Conservation (phyloP, 2,888 invertebrate genomes). For the Agriopis leucophaearia region DNA sequence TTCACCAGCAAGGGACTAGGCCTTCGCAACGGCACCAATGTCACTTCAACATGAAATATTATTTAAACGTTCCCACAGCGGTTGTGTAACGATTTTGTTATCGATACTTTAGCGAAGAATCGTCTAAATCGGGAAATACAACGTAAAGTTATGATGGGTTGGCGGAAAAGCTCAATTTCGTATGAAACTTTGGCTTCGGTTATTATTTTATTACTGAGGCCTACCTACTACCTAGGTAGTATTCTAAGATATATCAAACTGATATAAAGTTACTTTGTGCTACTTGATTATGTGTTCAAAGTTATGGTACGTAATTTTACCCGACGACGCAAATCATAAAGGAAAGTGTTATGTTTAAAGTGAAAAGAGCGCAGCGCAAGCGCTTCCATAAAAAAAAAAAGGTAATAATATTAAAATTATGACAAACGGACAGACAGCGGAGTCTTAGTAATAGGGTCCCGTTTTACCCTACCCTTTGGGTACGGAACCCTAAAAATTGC, state of each 20-base stretch:
- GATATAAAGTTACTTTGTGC: slow-evolving; percentile 14
- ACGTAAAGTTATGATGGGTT: slow-evolving; percentile 25
- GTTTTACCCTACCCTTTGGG: too few relatives aligned
- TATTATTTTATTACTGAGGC: slow-evolving; percentile 17
- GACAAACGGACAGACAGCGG: too few relatives aligned
- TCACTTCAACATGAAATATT: slow-evolving; percentile 26
- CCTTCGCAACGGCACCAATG: slow-evolving; percentile 40
- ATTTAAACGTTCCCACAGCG: slow-evolving; percentile 15
- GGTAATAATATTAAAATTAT: too few relatives aligned
- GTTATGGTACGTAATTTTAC: background rate
- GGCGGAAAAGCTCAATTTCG: slow-evolving; percentile 23
- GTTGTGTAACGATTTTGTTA: slow-evolving; percentile 31
- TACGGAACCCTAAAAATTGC: too few relatives aligned
- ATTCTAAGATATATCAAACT: background rate
- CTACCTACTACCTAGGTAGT: background rate
- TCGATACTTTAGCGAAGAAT: slow-evolving; percentile 25
- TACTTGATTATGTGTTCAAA: background rate
- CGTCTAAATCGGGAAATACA: slow-evolving; percentile 20
- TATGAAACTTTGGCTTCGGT: slow-evolving; percentile 3
- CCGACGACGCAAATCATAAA: too few relatives aligned
- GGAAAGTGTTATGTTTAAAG: too few relatives aligned
- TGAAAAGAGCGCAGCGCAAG: too few relatives aligned
- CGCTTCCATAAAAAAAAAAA: too few relatives aligned
- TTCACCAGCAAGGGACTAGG: slow-evolving; percentile 9
- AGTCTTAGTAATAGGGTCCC: too few relatives aligned